Percentiles rank a stretch among this genome's conserved stretches.
Evolutionary conservation across 2,797 vertebrate genomes (phyloP).

Genomic region (Netta rufina): DNA sequence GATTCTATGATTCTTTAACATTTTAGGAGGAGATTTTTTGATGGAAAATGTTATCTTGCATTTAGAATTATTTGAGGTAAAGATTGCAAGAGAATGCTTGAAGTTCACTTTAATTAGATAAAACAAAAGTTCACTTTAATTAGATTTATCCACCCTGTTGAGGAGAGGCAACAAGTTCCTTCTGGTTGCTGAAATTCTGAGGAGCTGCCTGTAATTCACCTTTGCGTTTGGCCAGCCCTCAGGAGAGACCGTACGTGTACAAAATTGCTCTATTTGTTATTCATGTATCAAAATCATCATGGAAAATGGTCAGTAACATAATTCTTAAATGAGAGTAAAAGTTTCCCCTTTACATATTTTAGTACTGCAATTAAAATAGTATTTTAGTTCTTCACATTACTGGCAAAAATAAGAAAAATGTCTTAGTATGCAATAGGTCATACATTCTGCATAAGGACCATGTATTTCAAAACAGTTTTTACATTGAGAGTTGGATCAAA

Average conservation of each 20-base stretch:
- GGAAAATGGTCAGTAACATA: not conserved
- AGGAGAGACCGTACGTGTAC: not conserved
- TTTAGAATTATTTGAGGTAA: not conserved
- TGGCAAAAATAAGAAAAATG: not conserved
- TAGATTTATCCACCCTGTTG: not conserved
- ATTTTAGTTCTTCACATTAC: not conserved
- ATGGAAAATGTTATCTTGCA: not conserved
- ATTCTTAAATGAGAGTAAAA: not conserved
- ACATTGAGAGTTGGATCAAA: not conserved
- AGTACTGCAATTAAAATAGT: not conserved
- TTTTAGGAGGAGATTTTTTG: not conserved
- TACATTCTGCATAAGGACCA: not conserved
- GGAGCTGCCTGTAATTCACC: not conserved
- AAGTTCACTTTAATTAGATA: not conserved
- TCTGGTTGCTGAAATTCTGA: not conserved
- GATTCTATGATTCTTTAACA: not conserved
- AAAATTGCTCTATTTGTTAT: not conserved
- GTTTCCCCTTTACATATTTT: not conserved
- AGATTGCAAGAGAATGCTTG: not conserved
- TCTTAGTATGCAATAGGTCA: not conserved
- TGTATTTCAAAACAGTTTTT: not conserved
- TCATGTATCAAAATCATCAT: not conserved
- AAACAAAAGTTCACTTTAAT: not conserved
- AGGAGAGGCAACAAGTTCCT: not conserved
- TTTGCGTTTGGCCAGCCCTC: too few relatives aligned